Evolutionary conservation across 2,113 vertebrate genomes (phyloP).

Genomic region (Odontesthes bonariensis): DNA sequence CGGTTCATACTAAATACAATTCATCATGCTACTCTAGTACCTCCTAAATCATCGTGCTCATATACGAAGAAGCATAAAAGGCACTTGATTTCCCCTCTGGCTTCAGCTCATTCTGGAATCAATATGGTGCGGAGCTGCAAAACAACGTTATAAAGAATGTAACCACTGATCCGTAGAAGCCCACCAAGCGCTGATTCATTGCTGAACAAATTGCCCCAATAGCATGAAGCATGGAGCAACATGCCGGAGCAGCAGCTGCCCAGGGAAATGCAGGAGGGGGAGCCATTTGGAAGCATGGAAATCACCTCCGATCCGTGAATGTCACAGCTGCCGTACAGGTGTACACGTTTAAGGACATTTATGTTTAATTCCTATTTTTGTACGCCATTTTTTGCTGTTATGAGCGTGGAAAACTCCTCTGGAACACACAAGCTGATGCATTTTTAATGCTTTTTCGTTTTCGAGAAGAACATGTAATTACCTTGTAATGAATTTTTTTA

Average conservation of each 20-base stretch:
- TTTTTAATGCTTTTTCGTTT: neutral
- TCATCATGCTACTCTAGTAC: constrained; percentile 41
- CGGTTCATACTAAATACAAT: constrained; percentile 39
- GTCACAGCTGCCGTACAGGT: constrained; percentile 35
- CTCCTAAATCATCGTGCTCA: constrained; percentile 45
- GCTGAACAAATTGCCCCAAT: constrained; percentile 28
- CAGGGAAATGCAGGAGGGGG: neutral
- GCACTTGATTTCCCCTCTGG: constrained; percentile 60
- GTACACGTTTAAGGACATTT: neutral
- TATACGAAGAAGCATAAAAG: constrained; percentile 48
- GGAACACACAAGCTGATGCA: neutral
- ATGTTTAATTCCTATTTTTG: constrained; percentile 1
- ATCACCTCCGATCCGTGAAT: constrained; percentile 27
- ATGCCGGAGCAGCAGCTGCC: constrained; percentile 17
- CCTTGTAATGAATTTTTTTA: neutral
- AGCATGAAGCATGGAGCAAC: neutral
- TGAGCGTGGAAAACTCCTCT: constrained; percentile 3
- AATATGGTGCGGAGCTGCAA: constrained; percentile 43
- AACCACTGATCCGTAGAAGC: constrained; percentile 23
- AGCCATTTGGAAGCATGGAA: constrained; percentile 7
- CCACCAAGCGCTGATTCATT: constrained; percentile 23
- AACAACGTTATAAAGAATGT: constrained; percentile 36
- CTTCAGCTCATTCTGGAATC: constrained; percentile 39
- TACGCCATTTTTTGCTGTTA: neutral
- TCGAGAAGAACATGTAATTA: neutral